Base-by-base conservation (phyloP, 2,888 invertebrate species). In the Orthosia incerta region DNA sequence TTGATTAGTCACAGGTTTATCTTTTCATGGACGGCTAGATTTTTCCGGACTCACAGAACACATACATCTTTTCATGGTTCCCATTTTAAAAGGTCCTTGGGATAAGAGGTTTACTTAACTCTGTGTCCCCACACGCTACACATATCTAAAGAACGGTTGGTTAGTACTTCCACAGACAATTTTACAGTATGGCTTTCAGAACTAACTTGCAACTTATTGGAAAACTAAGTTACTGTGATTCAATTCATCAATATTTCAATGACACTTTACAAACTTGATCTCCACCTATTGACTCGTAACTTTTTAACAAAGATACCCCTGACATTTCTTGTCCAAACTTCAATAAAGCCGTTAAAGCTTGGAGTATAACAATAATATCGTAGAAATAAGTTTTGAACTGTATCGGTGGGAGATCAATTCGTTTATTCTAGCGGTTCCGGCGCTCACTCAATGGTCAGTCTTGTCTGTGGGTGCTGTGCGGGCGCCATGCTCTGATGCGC, bases 341-440 rank as follows among this genome's bases (percentile, higher is more conserved):
- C n/a, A 45, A 73, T 51, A 18, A 51, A 51, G 3, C 45, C 18
- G 5, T 39, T 39, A 39, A 39, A 39, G 31, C 7, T 61, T 13
- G 9, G 45, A 60, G 15, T 20, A 26, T 53, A 18, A 23, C 23
- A 26, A 39, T 18, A 61, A 26, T 51, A 63, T 51, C 20, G 31
- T n/a, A 51, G 23, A 12, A 63, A 20, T 39, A 60, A 18, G 18
- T 18, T 18, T 56, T 62, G 45, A 76, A 20, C n/a, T 18, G 60
- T 50, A 57, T 50, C 59, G 18, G 11, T 46, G 45, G 26, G 23
- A 62, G 56, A 69, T 61, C 5, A 16, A 13, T 4, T n/a, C 39
- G 65, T 76, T 82, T 79, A 76, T 79, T 79, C 31, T 55, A 70
- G 65, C 79, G 65, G 79, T 80, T 39, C 62, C 56, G 56, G 59